Conservation (phyloP, 1,140 invertebrate species). For the Venturia canescens region DNA sequence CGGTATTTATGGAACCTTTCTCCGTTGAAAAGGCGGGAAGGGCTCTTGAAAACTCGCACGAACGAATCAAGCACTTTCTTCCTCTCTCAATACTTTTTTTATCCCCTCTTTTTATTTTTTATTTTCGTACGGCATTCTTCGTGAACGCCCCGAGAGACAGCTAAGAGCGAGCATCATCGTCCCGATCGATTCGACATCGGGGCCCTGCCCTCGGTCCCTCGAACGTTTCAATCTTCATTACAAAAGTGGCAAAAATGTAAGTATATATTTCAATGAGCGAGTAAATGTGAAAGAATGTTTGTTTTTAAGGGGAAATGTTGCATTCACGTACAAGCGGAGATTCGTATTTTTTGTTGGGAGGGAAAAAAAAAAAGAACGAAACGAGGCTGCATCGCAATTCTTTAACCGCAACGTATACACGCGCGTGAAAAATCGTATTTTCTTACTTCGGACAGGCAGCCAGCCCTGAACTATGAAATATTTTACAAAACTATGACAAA, state of each 20-base stretch:
- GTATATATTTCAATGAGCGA: conserved; percentile 1
- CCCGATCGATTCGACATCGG: conserved; percentile 15
- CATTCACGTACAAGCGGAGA: too few species aligned
- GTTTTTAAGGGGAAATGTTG: too few species aligned
- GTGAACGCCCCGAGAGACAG: conserved; percentile 32
- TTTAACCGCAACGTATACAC: too few species aligned
- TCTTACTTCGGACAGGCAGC: too few species aligned
- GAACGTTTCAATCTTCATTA: conserved; percentile 67
- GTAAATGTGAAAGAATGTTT: background rate
- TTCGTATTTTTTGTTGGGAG: too few species aligned
- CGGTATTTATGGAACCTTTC: conserved; percentile 69
- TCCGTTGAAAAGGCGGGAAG: conserved; percentile 39
- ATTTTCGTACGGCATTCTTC: conserved; percentile 46
- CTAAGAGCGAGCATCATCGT: conserved; percentile 15
- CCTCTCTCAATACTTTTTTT: background rate
- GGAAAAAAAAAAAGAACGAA: too few species aligned
- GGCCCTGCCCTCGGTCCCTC: too few species aligned
- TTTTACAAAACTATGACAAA: background rate
- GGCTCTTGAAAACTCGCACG: conserved; percentile 48
- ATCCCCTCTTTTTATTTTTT: conserved; percentile 42
- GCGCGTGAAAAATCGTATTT: too few species aligned
- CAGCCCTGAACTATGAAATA: too few species aligned
- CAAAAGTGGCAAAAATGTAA: conserved; percentile 43
- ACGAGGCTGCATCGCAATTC: too few species aligned
- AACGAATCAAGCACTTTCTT: conserved; percentile 25